phyloP scores from a whole-genome alignment of 2,797 vertebrate genomes.

The Propithecus perrieri region DNA sequence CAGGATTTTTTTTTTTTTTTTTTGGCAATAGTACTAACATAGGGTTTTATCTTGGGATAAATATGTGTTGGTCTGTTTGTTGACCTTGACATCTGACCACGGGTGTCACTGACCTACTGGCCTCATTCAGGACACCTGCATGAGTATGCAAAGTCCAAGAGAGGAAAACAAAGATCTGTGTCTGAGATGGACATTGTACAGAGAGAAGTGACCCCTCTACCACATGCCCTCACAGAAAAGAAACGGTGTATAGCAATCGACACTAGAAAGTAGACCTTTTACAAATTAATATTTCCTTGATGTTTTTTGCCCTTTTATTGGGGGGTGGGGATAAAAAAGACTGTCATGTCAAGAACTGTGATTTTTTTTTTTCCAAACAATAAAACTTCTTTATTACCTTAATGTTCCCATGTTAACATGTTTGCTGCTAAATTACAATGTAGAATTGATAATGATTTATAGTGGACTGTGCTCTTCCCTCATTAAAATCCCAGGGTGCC shows the following conservation, averaged over 20 bases:
- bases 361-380: conserved; percentile 92
- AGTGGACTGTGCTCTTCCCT: conserved; percentile 92
- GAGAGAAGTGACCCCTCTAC: conserved; percentile 87
- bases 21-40: conserved; percentile 97
- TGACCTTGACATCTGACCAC: conserved; percentile 88
- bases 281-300: conserved; percentile 86
- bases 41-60: conserved; percentile 92
- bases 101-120: conserved; percentile 89
- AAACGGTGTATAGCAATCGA: conserved; percentile 82
- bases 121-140: conserved; percentile 91
- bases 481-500: conserved; percentile 90
- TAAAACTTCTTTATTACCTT: conserved; percentile 97
- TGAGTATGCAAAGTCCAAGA: conserved; percentile 90
- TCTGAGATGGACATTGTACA: conserved; percentile 91
- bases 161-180: conserved; percentile 87
- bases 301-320: conserved; percentile 87
- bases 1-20: conserved; percentile 80
- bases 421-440: conserved; percentile 97
- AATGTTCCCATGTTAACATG: conserved; percentile 95
- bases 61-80: conserved; percentile 84
- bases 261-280: conserved; percentile 90
- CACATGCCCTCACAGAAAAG: conserved; percentile 87
- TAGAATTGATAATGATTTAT: conserved; percentile 92
- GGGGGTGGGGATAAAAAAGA: conserved; percentile 80
- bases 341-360: conserved; percentile 94